Conservation (phyloP, 2,797 vertebrate species). For the Dermochelys coriacea region DNA sequence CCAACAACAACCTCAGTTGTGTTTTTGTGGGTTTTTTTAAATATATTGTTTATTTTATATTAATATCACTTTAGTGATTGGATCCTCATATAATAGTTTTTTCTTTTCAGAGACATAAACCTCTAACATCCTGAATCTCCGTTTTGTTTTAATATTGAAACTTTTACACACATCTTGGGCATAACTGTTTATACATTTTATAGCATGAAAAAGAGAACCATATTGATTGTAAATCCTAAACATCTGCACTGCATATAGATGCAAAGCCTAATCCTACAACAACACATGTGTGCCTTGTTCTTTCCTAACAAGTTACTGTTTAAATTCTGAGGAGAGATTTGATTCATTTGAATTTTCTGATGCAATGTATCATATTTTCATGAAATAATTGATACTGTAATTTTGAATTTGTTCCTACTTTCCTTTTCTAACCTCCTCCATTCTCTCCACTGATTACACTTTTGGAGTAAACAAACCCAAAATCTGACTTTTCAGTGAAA, state of each 20-base stretch:
- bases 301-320: neutral
- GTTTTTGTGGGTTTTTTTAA: slow-evolving; percentile 67
- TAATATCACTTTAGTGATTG: slow-evolving; percentile 70
- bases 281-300: slow-evolving; percentile 60
- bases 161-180: slow-evolving; percentile 58
- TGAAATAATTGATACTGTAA: slow-evolving; percentile 35
- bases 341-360: neutral
- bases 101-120: slow-evolving; percentile 53
- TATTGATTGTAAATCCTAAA: slow-evolving; percentile 74
- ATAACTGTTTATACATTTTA: slow-evolving; percentile 72
- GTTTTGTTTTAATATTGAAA: slow-evolving; percentile 77
- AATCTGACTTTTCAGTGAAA: neutral
- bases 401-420: slow-evolving; percentile 26
- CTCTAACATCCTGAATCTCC: slow-evolving; percentile 58
- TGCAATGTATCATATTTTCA: neutral
- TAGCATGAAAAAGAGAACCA: slow-evolving; percentile 62
- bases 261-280: neutral
- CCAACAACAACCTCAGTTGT: slow-evolving; percentile 67
- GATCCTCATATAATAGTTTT: slow-evolving; percentile 56
- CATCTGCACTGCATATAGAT: slow-evolving; percentile 58
- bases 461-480: slow-evolving; percentile 21
- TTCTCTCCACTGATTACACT: neutral
- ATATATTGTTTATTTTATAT: slow-evolving; percentile 75
- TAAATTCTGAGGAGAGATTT: neutral
- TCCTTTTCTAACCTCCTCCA: neutral